phyloP scores from a whole-genome alignment of 2,113 vertebrate genomes.

The Macquaria australasica region DNA sequence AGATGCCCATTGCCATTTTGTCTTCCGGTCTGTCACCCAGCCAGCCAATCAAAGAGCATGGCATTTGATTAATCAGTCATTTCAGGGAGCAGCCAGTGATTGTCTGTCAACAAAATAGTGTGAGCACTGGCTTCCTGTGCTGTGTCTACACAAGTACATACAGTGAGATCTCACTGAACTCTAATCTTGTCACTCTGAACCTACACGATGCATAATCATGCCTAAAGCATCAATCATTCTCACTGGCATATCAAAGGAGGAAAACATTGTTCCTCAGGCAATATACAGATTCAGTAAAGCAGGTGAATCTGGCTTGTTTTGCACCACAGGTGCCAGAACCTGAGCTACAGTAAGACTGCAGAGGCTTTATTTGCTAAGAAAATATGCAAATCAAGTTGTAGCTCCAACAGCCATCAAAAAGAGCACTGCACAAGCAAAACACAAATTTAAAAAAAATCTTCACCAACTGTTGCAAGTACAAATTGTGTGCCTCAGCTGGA shows the following conservation, averaged over 20 bases:
- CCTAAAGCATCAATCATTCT: conserved; percentile 23
- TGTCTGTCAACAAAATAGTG: conserved; percentile 34
- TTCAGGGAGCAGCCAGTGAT: conserved; percentile 3
- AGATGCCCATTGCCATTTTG: conserved; percentile 24
- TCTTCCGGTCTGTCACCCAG: conserved; percentile 14
- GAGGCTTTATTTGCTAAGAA: conserved; percentile 38
- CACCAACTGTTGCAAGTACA: conserved; percentile 55
- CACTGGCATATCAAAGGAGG: not conserved
- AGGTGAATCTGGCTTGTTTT: conserved; percentile 9
- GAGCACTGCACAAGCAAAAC: conserved; percentile 18
- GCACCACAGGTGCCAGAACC: conserved; percentile 19
- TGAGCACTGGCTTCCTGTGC: conserved; percentile 21
- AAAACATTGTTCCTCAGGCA: not conserved
- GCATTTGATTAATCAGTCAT: conserved; percentile 28
- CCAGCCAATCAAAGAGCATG: conserved; percentile 38
- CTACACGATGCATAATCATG: conserved; percentile 1
- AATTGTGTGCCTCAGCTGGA: conserved; percentile 39
- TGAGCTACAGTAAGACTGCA: not conserved
- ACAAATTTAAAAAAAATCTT: conserved; percentile 20
- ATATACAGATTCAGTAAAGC: conserved; percentile 7
- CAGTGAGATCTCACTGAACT: conserved; percentile 21
- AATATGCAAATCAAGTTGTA: conserved; percentile 45
- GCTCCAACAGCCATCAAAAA: conserved; percentile 13
- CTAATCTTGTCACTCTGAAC: conserved; percentile 16
- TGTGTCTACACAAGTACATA: conserved; percentile 4